These are phyloP conservation scores for Chelonoidis abingdonii DNA, from an alignment of 2,113 vertebrate species.

Conservation along the genomic window DNA sequence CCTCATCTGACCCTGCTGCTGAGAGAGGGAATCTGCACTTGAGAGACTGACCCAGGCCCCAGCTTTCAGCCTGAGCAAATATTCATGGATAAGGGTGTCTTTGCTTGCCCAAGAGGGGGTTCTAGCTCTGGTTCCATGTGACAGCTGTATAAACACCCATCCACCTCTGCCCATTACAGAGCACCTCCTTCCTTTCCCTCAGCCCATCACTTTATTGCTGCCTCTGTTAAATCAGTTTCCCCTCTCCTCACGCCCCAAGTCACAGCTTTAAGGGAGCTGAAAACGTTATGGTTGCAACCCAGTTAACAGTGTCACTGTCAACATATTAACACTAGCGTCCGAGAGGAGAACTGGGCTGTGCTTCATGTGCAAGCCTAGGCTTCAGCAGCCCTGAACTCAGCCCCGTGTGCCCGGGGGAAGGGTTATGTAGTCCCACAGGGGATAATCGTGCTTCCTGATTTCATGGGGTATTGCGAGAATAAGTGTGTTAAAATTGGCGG, in stretches of 20 bases:
- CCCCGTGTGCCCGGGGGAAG: too few relatives aligned
- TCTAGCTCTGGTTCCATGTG: not conserved
- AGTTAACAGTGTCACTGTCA: not conserved
- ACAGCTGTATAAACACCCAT: not conserved
- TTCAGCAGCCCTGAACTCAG: not conserved
- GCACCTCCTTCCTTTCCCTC: not conserved
- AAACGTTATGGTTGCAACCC: not conserved
- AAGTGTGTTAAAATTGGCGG: not conserved
- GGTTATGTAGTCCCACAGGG: too few relatives aligned
- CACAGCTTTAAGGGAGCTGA: not conserved
- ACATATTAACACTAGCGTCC: not conserved
- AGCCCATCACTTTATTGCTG: not conserved
- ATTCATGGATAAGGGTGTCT: not conserved
- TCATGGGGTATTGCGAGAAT: not conserved
- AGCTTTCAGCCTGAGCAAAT: not conserved
- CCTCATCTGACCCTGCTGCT: not conserved
- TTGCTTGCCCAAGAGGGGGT: not conserved
- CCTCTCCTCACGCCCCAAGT: too few relatives aligned
- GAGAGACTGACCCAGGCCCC: not conserved
- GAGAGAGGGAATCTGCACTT: not conserved
- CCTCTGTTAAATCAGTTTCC: too few relatives aligned
- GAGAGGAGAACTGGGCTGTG: too few relatives aligned
- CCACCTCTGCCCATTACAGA: not conserved
- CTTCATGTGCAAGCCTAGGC: too few relatives aligned
- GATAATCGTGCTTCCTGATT: too few relatives aligned